Evolutionary conservation across 1,140 invertebrate species (phyloP), one percentile per base, ranked within the genome.

Genomic region (Drosophila arizonae): DNA sequence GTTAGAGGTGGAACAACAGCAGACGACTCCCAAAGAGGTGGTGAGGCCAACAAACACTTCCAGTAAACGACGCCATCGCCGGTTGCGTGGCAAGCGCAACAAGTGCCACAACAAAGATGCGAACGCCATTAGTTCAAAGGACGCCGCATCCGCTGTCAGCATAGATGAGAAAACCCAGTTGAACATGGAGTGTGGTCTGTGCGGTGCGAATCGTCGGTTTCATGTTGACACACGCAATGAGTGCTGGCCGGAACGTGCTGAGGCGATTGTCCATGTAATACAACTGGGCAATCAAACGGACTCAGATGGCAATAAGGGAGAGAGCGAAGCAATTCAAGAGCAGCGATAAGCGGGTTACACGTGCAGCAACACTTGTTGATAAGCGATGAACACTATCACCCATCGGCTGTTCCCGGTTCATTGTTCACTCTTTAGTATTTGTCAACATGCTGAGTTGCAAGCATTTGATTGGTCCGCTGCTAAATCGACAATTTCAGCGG

Each of bases 391-490:
- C 26, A 62, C 57, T 36, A 73, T 73, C 51, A 43, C 33, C 6
- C 57, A 62, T 69, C 65, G 71, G 9, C 51, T 71, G 30, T 66
- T 60, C 36, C 11, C 41, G 26, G 13, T 60, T 28, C 30, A 30
- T 24, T 26, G 3, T 43, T 15, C 13, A 65, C 11, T 30, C 10
- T 41, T 63, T 52, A 87, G 79, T 88, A 54, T 43, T 70, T 63
- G 50, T 36, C 63, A 56, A 52, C 43, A 88, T 88, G 84, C 54
- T 88, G 84, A 80, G 70, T 72, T 88, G 79, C 57, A 84, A 67
- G 65, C 77, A 72, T 46, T 43, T 74, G 50, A 84, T 87, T 87
- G 74, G 73, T 26, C 85, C 70, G 43, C 43, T 81, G 63, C 36
- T 66, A 9, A 36, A 36, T 8, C 36, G 51, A 26, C 65, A 74